These are phyloP conservation scores for Ceramica pisi DNA, from an alignment of 2,888 invertebrate species.

Conservation along the genomic window DNA sequence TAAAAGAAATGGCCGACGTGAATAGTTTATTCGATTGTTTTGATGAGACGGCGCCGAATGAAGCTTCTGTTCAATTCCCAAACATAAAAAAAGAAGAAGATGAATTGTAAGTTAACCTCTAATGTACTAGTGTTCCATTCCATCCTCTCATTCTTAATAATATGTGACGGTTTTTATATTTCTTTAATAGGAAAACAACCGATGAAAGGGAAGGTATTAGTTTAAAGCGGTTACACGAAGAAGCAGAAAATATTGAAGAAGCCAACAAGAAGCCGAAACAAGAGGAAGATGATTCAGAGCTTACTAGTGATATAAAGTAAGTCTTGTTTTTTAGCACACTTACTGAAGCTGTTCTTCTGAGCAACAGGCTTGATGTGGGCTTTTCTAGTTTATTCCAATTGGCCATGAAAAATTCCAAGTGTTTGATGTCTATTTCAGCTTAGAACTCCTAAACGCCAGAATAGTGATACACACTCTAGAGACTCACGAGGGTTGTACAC, in stretches of 20 bases:
- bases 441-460: slow-evolving; percentile 94
- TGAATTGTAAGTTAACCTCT: slow-evolving; percentile 81
- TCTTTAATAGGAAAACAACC: slow-evolving; percentile 61
- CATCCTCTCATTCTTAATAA: not conserved
- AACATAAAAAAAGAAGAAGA: slow-evolving; percentile 71
- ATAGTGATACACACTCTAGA: slow-evolving; percentile 97
- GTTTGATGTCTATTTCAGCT: slow-evolving; percentile 84
- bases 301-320: slow-evolving; percentile 84
- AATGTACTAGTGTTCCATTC: slow-evolving; percentile 39
- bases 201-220: slow-evolving; percentile 63
- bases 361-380: not conserved
- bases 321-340: slow-evolving; percentile 25
- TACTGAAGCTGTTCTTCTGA: not conserved
- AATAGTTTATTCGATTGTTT: slow-evolving; percentile 86
- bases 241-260: slow-evolving; percentile 80
- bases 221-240: slow-evolving; percentile 82
- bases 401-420: not conserved
- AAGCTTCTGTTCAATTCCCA: slow-evolving; percentile 76
- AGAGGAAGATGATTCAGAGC: slow-evolving; percentile 79
- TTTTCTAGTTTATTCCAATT: not conserved
- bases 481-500: slow-evolving; percentile 97
- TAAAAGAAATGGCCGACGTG: slow-evolving; percentile 78
- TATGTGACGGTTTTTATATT: slow-evolving; percentile 20
- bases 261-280: slow-evolving; percentile 77
- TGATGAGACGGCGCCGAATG: slow-evolving; percentile 77